Percentiles rank a stretch among this genome's conserved stretches.
phyloP scores from a whole-genome alignment of 2,797 vertebrate genomes.

The Rhinogobio ventralis region DNA sequence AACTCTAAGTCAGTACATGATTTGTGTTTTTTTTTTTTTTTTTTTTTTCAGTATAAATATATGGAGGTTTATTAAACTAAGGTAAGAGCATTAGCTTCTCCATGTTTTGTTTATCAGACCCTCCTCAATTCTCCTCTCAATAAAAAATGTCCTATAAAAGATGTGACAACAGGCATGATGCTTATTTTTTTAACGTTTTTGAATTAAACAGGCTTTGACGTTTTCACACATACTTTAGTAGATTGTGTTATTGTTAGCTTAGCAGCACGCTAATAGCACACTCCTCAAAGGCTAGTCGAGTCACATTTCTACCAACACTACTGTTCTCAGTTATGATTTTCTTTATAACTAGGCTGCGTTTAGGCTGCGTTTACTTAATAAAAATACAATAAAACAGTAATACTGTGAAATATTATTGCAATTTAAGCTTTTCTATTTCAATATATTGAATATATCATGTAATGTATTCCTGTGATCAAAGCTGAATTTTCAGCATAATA shows the following conservation, averaged over 20 bases:
- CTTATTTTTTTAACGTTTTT: neutral
- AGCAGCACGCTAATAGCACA: too few species aligned
- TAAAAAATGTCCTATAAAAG: neutral
- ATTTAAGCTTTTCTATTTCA: neutral
- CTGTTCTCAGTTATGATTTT: too few species aligned
- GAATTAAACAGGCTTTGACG: neutral
- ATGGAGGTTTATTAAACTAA: neutral
- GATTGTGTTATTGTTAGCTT: neutral
- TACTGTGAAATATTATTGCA: neutral
- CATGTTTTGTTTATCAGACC: slow-evolving; percentile 2
- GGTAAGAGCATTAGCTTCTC: neutral
- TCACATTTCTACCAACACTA: too few species aligned
- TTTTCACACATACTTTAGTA: neutral
- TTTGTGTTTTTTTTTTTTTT: slow-evolving; percentile 8
- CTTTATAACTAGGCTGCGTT: too few species aligned
- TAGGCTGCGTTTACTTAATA: neutral
- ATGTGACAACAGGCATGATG: neutral
- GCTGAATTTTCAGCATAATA: neutral
- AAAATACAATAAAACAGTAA: neutral
- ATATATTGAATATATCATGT: neutral
- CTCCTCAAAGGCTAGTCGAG: too few species aligned
- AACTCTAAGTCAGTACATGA: neutral
- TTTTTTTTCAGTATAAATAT: slow-evolving; percentile 8
- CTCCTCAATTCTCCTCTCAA: neutral
- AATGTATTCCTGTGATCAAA: neutral